Evolutionary conservation across 2,888 invertebrate genomes (phyloP), one percentile per base, ranked within the genome.

Genomic region (Drosophila subsilvestris): DNA sequence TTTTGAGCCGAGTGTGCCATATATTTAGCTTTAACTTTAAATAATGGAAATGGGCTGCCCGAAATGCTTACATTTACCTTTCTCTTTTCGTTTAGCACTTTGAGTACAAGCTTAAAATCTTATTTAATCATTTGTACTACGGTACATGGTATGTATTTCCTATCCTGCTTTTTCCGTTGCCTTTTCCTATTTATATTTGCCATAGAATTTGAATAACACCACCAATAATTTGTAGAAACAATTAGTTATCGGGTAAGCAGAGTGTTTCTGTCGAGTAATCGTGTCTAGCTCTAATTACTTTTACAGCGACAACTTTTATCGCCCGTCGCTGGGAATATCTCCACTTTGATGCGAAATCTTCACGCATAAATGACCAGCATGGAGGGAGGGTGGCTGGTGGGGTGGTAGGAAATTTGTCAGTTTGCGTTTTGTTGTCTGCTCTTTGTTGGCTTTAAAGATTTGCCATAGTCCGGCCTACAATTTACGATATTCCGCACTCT

Each of bases 221-320:
- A n/a, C 25, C 10, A n/a, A 25, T 29, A 17, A 51, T 62, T 66
- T 25, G 48, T 18, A 42, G 25, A 65, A 54, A 54, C 65, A 66
- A 66, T 66, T 66, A 66, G 48, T 66, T 67, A 66, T 66, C 66
- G 51, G 65, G 48, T 55, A 66, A 66, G 65, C 18, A 54, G 54
- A 54, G 25, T 49, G 66, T 66, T 42, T 49, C 47, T 32, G 27
- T 66, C 42, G 65, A 66, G 65, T 66, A 66, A 68, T 68, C 69
- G 69, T 58, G 67, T 53, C 69, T 68, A 68, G 67, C 47, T 68
- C 69, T 68, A 68, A 68, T 68, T 68, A 68, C 67, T 68, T 68
- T 68, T 53, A 68, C 67, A 68, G 67, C 67, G 29, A 68, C 67
- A 68, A 72, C 72, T 71, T 71, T 71, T 63, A 71, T 71, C 70